Percentiles rank a stretch among this genome's conserved stretches.
Conservation (phyloP, 2,888 invertebrate genomes). For the Bellardia pandia region DNA sequence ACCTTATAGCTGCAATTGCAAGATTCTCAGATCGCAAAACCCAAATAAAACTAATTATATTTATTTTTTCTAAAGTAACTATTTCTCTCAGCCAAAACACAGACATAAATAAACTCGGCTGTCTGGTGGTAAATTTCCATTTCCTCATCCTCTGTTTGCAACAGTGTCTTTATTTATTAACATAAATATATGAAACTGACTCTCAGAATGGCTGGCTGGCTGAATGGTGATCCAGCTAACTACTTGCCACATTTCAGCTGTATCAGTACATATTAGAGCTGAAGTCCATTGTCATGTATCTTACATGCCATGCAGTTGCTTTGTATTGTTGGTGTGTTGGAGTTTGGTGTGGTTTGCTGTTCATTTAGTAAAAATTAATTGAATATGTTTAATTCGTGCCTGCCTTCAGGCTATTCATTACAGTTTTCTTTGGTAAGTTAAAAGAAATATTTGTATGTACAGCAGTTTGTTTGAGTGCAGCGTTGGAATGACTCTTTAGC, state of each 20-base stretch:
- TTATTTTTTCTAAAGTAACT: not conserved
- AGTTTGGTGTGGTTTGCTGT: constrained; percentile 58
- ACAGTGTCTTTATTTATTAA: constrained; percentile 65
- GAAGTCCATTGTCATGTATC: constrained; percentile 50
- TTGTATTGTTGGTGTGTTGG: constrained; percentile 34
- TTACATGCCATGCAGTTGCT: not conserved
- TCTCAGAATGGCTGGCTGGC: constrained; percentile 5
- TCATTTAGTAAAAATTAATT: constrained; percentile 72
- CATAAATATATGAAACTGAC: constrained; percentile 41
- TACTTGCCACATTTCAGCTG: constrained; percentile 17
- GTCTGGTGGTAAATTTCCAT: constrained; percentile 57
- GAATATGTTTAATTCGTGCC: constrained; percentile 71
- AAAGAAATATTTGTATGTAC: not conserved
- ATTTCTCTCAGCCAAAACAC: constrained; percentile 11
- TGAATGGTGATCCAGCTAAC: not conserved
- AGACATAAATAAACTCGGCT: constrained; percentile 11
- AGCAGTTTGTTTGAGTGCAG: constrained; percentile 4
- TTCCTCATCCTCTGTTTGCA: constrained; percentile 29
- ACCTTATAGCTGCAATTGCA: no score
- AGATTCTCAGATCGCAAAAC: no score
- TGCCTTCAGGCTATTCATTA: constrained; percentile 50
- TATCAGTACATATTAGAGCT: not conserved
- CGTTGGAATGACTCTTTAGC: not conserved
- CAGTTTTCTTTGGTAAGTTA: constrained; percentile 6
- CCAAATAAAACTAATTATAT: no score